These are phyloP conservation scores for Callionymus lyra DNA, from an alignment of 2,113 vertebrate genomes.

Conservation along the genomic window DNA sequence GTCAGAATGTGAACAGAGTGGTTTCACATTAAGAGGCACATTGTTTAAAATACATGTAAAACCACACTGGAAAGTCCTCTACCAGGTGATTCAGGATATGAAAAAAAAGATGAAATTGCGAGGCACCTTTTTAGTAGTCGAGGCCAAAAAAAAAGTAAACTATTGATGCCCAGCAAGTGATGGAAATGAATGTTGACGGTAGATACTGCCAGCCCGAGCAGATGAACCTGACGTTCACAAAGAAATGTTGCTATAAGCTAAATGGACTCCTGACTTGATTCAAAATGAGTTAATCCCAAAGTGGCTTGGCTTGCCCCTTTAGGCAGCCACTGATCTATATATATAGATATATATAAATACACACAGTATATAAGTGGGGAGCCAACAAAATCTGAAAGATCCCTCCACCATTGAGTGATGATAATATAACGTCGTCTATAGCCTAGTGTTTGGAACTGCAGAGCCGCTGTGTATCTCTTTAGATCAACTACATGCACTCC, in stretches of 20 bases:
- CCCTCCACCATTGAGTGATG: conserved; percentile 19
- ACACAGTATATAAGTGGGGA: conserved; percentile 17
- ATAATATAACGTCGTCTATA: conserved; percentile 23
- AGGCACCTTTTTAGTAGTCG: conserved; percentile 51
- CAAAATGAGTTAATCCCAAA: too few species aligned
- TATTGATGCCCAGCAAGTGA: conserved; percentile 22
- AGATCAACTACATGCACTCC: conserved; percentile 48
- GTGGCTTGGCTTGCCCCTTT: too few species aligned
- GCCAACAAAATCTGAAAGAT: conserved; percentile 25
- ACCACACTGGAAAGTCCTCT: conserved; percentile 59
- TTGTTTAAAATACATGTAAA: conserved; percentile 57
- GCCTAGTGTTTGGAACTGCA: conserved; percentile 15
- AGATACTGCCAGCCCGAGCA: conserved; percentile 23
- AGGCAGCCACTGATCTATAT: conserved; percentile 23
- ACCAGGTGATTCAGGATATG: conserved; percentile 37
- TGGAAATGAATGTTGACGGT: conserved; percentile 14
- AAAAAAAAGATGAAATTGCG: conserved; percentile 27
- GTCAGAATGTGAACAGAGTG: conserved; percentile 68
- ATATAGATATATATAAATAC: too few species aligned
- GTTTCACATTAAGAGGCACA: conserved; percentile 56
- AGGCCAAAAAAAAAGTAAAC: conserved; percentile 47
- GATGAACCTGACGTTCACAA: conserved; percentile 20
- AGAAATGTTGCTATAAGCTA: conserved; percentile 34
- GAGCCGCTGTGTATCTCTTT: conserved; percentile 40
- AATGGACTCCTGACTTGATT: conserved; percentile 24